Base-by-base conservation (phyloP, 2,797 vertebrate species). In the Cryptoprocta ferox region DNA sequence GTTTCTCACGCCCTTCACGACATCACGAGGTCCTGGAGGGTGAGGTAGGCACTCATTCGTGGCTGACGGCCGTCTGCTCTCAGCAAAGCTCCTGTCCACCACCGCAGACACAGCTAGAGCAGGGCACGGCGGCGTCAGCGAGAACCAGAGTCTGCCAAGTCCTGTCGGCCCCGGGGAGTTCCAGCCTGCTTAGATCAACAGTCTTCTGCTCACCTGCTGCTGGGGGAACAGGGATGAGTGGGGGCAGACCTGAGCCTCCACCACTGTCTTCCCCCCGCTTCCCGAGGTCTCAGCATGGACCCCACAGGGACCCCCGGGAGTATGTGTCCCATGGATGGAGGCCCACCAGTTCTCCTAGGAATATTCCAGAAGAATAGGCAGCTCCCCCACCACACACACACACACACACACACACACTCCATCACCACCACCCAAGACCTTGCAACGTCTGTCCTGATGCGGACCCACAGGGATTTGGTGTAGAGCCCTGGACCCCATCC, bases 11-110 rank as follows among this genome's bases (percentile, higher is more conserved):
- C 59, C 66, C 73, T 61, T 56, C 30, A 28, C 2, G 45, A 59
- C 6, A 0, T n/a, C 0, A 0, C 0, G 0, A 45, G 32, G 12
- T 32, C 24, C 11, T 37, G 12, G 5, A 30, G 16, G 16, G 28
- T 3, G 45, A 4, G 35, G 19, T 7, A n/a, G 45, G 14, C 78
- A 32, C 7, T 19, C 10, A 0, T 28, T 32, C 50, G 5, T 24
- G 35, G 18, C 37, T 45, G 70, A 7, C 66, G 86, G 48, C 79
- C 63, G 10, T 81, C 79, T 76, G 70, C 26, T 26, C 24, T 48
- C 48, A 48, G 48, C 48, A 13, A 13, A 48, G 48, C 12, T 3
- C 48, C 48, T 14, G 48, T 13, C 48, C 48, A 4, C 24, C 3
- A 10, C 21, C 6, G 4, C 21, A 5, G 68, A 37, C 68, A 5